phyloP scores from a whole-genome alignment of 1,140 invertebrate genomes.

The Pogonomyrmex barbatus region DNA sequence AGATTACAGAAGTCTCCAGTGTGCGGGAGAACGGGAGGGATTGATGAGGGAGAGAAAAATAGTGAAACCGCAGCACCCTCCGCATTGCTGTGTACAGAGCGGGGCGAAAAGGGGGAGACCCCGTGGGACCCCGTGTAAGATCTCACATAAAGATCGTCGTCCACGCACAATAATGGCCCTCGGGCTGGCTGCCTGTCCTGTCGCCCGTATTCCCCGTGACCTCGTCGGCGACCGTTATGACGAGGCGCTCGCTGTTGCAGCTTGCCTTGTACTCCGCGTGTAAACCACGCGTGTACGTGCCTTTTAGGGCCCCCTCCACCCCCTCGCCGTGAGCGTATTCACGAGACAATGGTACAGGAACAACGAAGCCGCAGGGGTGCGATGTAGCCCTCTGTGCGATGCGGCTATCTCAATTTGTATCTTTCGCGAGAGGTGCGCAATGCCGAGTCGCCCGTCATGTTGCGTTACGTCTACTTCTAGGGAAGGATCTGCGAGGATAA shows the following conservation, averaged over 20 bases:
- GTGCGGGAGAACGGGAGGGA: conserved; percentile 32
- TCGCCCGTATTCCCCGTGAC: conserved; percentile 75
- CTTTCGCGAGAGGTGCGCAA: conserved; percentile 56
- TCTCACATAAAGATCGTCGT: conserved; percentile 81
- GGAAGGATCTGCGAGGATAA: conserved; percentile 19
- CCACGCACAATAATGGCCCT: conserved; percentile 72
- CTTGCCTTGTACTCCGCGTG: conserved; percentile 68
- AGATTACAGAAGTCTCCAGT: conserved; percentile 42
- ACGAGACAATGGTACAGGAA: conserved; percentile 71
- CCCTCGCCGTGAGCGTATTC: conserved; percentile 50
- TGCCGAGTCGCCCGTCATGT: conserved; percentile 24
- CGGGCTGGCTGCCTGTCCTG: conserved; percentile 72
- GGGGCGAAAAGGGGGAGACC: conserved; percentile 46
- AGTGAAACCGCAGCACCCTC: conserved; percentile 81
- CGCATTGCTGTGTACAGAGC: conserved; percentile 71
- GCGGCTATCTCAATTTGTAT: conserved; percentile 69
- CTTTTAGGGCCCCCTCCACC: conserved; percentile 63
- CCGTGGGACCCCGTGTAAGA: conserved; percentile 77
- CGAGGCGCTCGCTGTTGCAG: conserved; percentile 71
- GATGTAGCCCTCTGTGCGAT: conserved; percentile 66
- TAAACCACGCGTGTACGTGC: conserved; percentile 60
- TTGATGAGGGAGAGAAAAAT: conserved; percentile 67
- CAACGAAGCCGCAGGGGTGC: conserved; percentile 71
- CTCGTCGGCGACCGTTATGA: conserved; percentile 79
- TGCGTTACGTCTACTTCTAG: conserved; percentile 33